Evolutionary conservation across 2,888 invertebrate genomes (phyloP).

Genomic region (Callinectes sapidus): DNA sequence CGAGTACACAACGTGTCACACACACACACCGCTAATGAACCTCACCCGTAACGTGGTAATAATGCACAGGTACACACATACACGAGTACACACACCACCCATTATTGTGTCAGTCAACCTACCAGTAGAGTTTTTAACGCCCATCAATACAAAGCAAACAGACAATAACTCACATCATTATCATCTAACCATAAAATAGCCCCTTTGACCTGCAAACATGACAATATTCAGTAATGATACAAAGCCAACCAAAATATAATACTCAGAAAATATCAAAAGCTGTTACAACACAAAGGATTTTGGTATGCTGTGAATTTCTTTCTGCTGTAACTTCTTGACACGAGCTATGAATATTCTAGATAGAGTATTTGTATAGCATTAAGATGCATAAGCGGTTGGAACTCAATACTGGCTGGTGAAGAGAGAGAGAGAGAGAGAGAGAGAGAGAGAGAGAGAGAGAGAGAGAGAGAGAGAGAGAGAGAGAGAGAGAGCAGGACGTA

Average conservation of each 20-base stretch:
- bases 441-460: not conserved
- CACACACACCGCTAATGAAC: not conserved
- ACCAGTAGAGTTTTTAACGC: not conserved
- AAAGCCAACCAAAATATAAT: not conserved
- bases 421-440: not conserved
- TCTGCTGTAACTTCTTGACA: not conserved
- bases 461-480: not conserved
- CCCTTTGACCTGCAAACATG: not conserved
- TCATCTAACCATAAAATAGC: not conserved
- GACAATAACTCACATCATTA: not conserved
- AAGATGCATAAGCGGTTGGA: conserved; percentile 1
- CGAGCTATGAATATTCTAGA: not conserved
- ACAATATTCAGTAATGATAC: not conserved
- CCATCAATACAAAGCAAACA: not conserved
- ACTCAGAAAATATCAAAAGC: not conserved
- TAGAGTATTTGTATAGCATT: not conserved
- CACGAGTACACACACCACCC: not conserved
- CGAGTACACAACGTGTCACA: not conserved
- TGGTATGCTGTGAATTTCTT: not conserved
- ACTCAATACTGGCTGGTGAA: not conserved
- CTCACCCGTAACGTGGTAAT: not conserved
- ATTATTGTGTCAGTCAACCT: not conserved
- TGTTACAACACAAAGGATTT: not conserved
- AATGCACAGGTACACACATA: not conserved
- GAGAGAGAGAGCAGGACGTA: not conserved